Percentiles rank a stretch among this genome's conserved stretches.
Evolutionary conservation across 1,140 invertebrate genomes (phyloP).

Genomic region (Drosophila pachea): DNA sequence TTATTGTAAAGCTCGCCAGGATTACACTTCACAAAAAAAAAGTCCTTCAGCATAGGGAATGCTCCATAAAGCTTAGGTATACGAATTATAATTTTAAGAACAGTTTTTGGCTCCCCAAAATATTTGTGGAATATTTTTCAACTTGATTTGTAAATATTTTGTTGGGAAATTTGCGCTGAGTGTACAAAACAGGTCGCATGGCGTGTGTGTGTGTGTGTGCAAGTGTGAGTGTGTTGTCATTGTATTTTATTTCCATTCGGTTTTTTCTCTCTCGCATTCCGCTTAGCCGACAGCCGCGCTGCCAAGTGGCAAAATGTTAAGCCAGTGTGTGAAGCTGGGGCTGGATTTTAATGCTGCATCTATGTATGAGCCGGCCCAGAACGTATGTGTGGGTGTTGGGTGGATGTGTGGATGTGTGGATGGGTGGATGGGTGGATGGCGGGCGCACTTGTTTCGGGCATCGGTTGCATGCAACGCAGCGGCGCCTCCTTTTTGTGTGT

Average conservation of each 20-base stretch:
- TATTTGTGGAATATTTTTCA: not conserved
- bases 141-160: not conserved
- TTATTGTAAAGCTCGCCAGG: conserved; percentile 73
- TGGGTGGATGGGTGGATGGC: conserved; percentile 4
- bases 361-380: not conserved
- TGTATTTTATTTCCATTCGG: conserved; percentile 46
- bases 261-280: conserved; percentile 19
- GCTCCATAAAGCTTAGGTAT: too few relatives aligned
- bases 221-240: conserved; percentile 22
- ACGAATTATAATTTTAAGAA: too few relatives aligned
- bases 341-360: conserved; percentile 32
- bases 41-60: not conserved
- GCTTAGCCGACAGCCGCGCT: conserved; percentile 43
- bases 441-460: conserved; percentile 18
- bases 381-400: not conserved
- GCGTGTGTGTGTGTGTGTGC: conserved; percentile 13
- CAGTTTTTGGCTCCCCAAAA: too few relatives aligned
- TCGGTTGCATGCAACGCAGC: conserved; percentile 45
- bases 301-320: conserved; percentile 73
- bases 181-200: not conserved
- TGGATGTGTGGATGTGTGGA: not conserved
- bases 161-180: not conserved
- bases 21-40: conserved; percentile 32
- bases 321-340: conserved; percentile 52
- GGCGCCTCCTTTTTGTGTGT: conserved; percentile 53